A percentile compares a stretch with the other conserved stretches of the same genome.
Conservation (phyloP, 2,113 vertebrate genomes). For the Lanius collurio region DNA sequence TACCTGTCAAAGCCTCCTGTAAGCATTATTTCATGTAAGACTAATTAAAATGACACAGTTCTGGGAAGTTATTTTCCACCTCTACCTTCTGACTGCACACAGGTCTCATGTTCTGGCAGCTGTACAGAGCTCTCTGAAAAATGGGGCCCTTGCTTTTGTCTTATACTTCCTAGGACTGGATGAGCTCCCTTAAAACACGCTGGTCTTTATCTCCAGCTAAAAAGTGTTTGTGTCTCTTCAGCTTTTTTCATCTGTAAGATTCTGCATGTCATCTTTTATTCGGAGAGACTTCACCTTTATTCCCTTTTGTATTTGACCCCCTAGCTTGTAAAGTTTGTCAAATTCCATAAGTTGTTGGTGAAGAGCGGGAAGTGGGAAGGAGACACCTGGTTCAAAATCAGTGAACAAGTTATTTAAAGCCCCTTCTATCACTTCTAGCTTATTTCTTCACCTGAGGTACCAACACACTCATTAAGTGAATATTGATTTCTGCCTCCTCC, state of each 20-base stretch:
- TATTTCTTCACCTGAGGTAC: neutral
- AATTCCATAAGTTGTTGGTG: neutral
- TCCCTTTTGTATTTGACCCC: neutral
- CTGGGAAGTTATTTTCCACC: neutral
- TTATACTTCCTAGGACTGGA: neutral
- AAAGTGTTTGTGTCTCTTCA: neutral
- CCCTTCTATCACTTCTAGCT: neutral
- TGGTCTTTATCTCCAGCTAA: neutral
- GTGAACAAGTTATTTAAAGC: neutral
- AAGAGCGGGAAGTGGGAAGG: neutral
- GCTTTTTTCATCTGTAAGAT: neutral
- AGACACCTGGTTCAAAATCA: neutral
- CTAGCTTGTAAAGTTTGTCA: neutral
- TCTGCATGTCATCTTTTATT: neutral
- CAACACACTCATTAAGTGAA: neutral
- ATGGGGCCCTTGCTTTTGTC: neutral
- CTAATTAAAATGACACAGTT: neutral
- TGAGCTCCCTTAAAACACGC: neutral
- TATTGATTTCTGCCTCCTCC: neutral
- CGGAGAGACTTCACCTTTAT: neutral
- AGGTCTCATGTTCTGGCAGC: neutral
- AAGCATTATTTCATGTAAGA: neutral
- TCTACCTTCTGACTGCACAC: neutral
- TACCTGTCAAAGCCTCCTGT: neutral
- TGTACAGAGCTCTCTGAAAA: neutral